Evolutionary conservation across 2,797 vertebrate species (phyloP), one percentile per base, ranked within the genome.

Genomic region (Sebastes miniatus): DNA sequence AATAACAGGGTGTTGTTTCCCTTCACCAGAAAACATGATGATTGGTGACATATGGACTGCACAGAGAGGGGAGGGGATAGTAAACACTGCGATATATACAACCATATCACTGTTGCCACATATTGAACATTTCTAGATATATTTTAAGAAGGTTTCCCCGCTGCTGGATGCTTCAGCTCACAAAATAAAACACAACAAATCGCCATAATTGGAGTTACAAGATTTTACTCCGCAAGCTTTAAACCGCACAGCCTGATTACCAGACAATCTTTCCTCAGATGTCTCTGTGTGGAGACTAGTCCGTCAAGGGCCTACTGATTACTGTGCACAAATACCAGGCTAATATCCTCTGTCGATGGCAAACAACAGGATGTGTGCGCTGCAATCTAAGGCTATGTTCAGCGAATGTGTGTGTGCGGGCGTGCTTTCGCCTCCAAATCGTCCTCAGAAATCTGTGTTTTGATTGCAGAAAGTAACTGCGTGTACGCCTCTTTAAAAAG

Each of bases 391-490:
- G 73, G 69, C 54, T 54, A 14, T 0, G 54, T 16, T 43, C 34
- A 27, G 25, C 6, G 3, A 22, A 2, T 12, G 54, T n/a, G 65
- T 22, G 65, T n/a, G 73, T 2, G 65, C 11, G 62, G 1, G 32
- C 0, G 22, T 14, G 75, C 62, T 79, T 78, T 64, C 72, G 73
- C 81, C 76, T 85, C 72, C 63, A 7, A 24, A 61, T 90, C 77
- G 73, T 88, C 88, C 79, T 69, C 74, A 76, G 78, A 94, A 89
- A 93, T 91, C 89, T 82, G 76, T 94, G 92, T 95, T 95, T 94
- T 96, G 95, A 96, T 96, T 96, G 95, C 94, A 80, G 88, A 93
- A 81, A 91, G 92, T 92, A 91, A 94, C 94, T 88, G 91, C 86
- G 79, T 65, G 91, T 61, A 89, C 89, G 89, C 93, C 92, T 93